These are phyloP conservation scores for Sylvicapra grimmia DNA, from an alignment of 2,113 vertebrate species.

Conservation along the genomic window DNA sequence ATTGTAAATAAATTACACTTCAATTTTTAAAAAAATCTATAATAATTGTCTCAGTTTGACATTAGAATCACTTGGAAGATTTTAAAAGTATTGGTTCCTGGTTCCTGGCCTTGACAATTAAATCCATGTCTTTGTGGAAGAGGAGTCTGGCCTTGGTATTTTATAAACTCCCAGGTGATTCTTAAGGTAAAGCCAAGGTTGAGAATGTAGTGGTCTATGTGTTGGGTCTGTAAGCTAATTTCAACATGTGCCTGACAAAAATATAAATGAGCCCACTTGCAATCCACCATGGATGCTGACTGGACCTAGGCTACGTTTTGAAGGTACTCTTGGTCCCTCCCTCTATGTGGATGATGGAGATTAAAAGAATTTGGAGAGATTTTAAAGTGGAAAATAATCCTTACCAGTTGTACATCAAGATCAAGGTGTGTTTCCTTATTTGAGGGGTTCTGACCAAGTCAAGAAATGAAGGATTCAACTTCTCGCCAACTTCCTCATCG, in stretches of 20 bases:
- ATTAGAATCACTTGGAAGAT: background rate
- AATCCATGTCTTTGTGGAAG: background rate
- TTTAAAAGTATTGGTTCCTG: no score
- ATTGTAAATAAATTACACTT: background rate
- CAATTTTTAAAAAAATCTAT: background rate
- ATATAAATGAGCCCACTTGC: rapidly evolving
- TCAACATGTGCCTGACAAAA: background rate
- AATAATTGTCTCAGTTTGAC: background rate
- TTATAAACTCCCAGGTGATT: background rate
- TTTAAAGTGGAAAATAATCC: background rate
- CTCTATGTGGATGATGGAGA: background rate
- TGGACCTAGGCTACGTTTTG: rapidly evolving
- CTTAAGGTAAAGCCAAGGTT: no score
- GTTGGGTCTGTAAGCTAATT: background rate
- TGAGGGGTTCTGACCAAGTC: constrained; percentile 83
- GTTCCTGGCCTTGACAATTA: background rate
- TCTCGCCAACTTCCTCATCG: constrained; percentile 70
- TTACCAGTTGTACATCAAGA: constrained; percentile 87
- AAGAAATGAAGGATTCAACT: constrained; percentile 73
- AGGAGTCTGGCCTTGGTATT: background rate
- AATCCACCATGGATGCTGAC: rapidly evolving
- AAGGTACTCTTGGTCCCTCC: background rate
- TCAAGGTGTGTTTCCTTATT: constrained; percentile 81
- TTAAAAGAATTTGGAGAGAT: background rate
- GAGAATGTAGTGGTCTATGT: background rate